Evolutionary conservation across 2,888 invertebrate species (phyloP), one percentile per base, ranked within the genome.

Genomic region (Leucophenga montana): DNA sequence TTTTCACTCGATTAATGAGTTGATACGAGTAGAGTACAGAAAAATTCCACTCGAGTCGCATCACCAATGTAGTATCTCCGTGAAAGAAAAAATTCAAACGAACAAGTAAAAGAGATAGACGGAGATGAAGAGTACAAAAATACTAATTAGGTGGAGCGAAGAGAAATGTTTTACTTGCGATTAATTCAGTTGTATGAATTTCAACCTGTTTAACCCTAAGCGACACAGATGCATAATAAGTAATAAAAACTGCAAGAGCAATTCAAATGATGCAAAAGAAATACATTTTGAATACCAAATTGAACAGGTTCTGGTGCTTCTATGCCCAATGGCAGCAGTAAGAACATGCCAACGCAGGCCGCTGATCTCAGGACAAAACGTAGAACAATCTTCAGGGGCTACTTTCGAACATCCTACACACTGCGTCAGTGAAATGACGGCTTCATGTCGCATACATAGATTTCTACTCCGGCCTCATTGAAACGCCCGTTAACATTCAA

Each of bases 111-210:
- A 39, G 39, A 39, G 39, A 39, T 39, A 39, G 53, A 67, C 4
- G 48, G 44, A 59, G 64, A 18, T 62, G 27, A 46, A 62, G 61
- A 53, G 65, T n/a, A 53, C 50, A 53, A 66, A 44, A 66, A 59
- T 27, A 77, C 75, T 71, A 77, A 77, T 75, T 83, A 74, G 69
- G 66, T 68, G 69, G 33, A 72, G 48, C 69, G 57, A 72, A 65
- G 66, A 67, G 73, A 67, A 61, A 85, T 81, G 83, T 85, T 86
- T 80, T 83, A 79, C 82, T 77, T 84, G 79, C 78, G 86, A 85
- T 86, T 86, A 86, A 86, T 86, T 86, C 87, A 86, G 87, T 86
- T 86, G 86, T 86, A 86, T 84, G 79, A 83, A 85, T 80, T 85
- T 86, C 86, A 87, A 86, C 87, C 86, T 86, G 86, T 78, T 84